A percentile compares a stretch with the other conserved stretches of the same genome.
Conservation (phyloP, 1,140 invertebrate species). For the Scaptomyza pallida region DNA sequence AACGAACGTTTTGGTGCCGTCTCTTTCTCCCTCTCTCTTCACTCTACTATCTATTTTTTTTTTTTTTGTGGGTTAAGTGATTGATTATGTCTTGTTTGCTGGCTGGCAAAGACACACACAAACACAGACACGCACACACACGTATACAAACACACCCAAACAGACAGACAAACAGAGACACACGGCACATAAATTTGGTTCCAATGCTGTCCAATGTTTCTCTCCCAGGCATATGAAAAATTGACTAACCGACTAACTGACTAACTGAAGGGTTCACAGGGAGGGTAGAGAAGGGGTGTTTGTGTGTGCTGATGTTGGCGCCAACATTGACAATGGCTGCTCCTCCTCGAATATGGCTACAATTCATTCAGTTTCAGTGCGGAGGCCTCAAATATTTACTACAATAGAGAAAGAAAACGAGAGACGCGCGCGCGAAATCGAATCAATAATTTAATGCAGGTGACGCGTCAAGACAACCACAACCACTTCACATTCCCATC, state of each 20-base stretch:
- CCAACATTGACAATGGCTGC: constrained; percentile 65
- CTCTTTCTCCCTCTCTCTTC: neutral
- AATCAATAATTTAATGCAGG: constrained; percentile 82
- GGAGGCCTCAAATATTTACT: constrained; percentile 65
- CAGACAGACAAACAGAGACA: constrained; percentile 19
- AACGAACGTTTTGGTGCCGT: constrained; percentile 69
- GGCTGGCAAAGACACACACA: constrained; percentile 19
- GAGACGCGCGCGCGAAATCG: constrained; percentile 62
- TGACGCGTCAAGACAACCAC: constrained; percentile 22
- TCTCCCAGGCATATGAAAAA: constrained; percentile 44
- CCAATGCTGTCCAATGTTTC: constrained; percentile 15
- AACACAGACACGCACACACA: constrained; percentile 33
- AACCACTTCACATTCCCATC: neutral
- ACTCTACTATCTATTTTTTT: neutral
- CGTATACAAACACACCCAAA: constrained; percentile 14
- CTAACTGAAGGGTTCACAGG: constrained; percentile 16
- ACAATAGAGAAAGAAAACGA: constrained; percentile 68
- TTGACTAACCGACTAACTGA: constrained; percentile 61
- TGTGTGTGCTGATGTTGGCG: constrained; percentile 2
- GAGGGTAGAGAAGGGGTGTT: neutral
- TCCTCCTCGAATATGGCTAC: constrained; percentile 15
- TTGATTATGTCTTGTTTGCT: constrained; percentile 79
- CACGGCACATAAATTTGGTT: constrained; percentile 56
- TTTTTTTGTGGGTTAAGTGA: constrained; percentile 67
- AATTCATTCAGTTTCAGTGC: constrained; percentile 78